These are phyloP conservation scores for Misgurnus mizolepis DNA, from an alignment of 2,113 vertebrate species.

Conservation along the genomic window DNA sequence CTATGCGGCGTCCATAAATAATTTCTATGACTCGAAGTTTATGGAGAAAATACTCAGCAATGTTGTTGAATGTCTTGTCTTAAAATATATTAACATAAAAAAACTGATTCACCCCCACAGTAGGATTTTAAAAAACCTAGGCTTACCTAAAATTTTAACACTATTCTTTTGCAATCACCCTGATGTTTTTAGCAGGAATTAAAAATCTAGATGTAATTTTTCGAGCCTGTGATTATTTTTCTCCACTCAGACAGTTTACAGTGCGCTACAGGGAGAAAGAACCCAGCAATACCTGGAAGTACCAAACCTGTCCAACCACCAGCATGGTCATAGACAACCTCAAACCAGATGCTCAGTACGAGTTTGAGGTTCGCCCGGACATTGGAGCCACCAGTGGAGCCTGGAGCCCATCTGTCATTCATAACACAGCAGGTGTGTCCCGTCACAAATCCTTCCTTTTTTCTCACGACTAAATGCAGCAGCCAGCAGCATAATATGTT, in stretches of 20 bases:
- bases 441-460: not conserved
- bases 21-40: too few species aligned
- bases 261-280: conserved; percentile 93
- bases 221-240: conserved; percentile 10
- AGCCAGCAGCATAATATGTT: too few species aligned
- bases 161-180: too few species aligned
- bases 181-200: too few species aligned
- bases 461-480: too few species aligned
- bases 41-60: too few species aligned
- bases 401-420: conserved; percentile 87
- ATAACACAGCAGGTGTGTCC: conserved; percentile 82
- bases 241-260: conserved; percentile 83
- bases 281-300: conserved; percentile 83
- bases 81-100: too few species aligned
- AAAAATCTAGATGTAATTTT: not conserved
- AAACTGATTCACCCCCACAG: too few species aligned
- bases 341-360: conserved; percentile 88
- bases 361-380: conserved; percentile 91
- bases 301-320: conserved; percentile 90
- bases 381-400: conserved; percentile 72
- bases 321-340: conserved; percentile 91
- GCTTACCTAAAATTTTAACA: too few species aligned
- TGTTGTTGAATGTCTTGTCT: too few species aligned
- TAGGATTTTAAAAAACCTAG: too few species aligned
- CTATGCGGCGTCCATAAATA: too few species aligned